Percentiles rank a stretch among this genome's conserved stretches.
Evolutionary conservation across 2,113 vertebrate genomes (phyloP).

Genomic region (Petrocephalus zakoni): DNA sequence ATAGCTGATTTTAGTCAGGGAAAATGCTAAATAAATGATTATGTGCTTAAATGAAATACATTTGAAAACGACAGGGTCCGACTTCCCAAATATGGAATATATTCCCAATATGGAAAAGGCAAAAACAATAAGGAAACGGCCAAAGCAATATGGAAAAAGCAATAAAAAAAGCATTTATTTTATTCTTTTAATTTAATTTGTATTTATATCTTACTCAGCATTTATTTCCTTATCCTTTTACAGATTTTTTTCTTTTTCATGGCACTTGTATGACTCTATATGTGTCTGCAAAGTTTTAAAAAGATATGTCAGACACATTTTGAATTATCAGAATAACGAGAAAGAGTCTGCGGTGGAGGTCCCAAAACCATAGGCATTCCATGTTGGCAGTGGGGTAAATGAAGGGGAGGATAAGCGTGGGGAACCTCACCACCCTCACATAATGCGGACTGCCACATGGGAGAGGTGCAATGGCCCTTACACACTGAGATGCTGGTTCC

Average conservation of each 20-base stretch:
- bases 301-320: not conserved
- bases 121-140: not conserved
- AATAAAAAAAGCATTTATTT: not conserved
- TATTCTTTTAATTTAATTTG: not conserved
- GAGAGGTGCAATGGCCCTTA: constrained; percentile 55
- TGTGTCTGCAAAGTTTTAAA: not conserved
- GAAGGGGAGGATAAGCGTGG: constrained; percentile 24
- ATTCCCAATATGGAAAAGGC: no score
- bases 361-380: not conserved
- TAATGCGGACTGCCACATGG: not conserved
- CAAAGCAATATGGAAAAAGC: not conserved
- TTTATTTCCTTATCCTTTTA: not conserved
- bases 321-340: not conserved
- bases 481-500: constrained; percentile 95
- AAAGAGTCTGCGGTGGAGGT: not conserved
- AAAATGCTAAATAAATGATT: not conserved
- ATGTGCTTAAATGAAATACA: not conserved
- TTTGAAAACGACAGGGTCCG: not conserved
- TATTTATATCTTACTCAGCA: not conserved
- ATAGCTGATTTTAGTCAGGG: not conserved
- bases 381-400: constrained; percentile 32
- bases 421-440: not conserved
- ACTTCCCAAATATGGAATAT: no score
- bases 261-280: not conserved
- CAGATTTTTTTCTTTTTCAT: not conserved